Evolutionary conservation across 2,113 vertebrate species (phyloP), one percentile per base, ranked within the genome.

Genomic region (Aleadryas rufinucha): DNA sequence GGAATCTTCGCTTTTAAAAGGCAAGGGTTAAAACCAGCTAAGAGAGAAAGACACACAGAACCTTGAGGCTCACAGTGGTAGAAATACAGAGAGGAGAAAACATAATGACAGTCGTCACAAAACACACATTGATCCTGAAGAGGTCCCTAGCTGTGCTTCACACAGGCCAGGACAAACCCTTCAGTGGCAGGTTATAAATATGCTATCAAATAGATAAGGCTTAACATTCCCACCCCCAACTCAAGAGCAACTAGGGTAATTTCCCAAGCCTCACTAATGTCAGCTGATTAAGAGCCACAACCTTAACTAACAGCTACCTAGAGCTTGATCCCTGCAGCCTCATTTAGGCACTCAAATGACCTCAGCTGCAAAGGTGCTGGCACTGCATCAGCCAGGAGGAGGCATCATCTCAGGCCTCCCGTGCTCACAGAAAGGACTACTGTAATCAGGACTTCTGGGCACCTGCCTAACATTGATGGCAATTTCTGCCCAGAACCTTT

Each of bases 1-100:
- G 21, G 19, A 81, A 78, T 64, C 56, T 74, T 76, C 30, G 52
- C 44, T 81, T 93, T 84, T 68, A 64, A 84, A 87, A 94, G 28
- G 35, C 3, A 19, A 68, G 35, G 91, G 28, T 78, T 84, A 75
- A 78, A 92, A 69, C 16, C 4, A 4, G 30, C 14, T 39, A 49
- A n/a, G 28, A 60, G 33, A 68, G 70, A 89, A 63, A 35, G 41
- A 71, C 18, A 44, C 28, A 39, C 12, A 49, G 18, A 82, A 54
- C 35, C 50, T 10, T 22, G 35, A 75, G 30, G 33, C 21, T 90
- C 52, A 47, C 8, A 44, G 6, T 45, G 13, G 30, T 16, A 92
- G 56, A 78, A 89, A 64, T 24, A 80, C 2, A 50, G 30, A 26
- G 5, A 3, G 11, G 9, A 23, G 9, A 59, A 66, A 64, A 49